A percentile compares a stretch with the other conserved stretches of the same genome.
These are phyloP conservation scores for Neodontobutis hainanensis DNA, from an alignment of 2,113 vertebrate species.

Conservation along the genomic window DNA sequence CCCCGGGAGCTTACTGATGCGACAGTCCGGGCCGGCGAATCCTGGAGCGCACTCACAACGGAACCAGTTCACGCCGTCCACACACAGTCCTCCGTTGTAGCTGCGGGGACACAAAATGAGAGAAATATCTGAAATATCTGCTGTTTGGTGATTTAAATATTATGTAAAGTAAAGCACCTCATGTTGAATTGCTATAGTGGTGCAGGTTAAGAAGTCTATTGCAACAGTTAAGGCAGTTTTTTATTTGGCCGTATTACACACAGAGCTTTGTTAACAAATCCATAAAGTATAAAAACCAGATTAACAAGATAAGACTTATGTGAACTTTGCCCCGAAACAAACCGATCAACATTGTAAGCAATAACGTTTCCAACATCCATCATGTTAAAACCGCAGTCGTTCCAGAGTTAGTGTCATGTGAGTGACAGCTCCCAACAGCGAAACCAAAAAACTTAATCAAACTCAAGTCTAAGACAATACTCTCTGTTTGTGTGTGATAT, in stretches of 20 bases:
- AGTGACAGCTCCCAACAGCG: not conserved
- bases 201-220: not conserved
- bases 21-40: slow-evolving; percentile 94
- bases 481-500: not conserved
- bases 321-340: slow-evolving; percentile 7
- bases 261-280: not conserved
- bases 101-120: slow-evolving; percentile 68
- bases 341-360: no score
- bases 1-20: slow-evolving; percentile 89
- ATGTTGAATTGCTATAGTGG: no score
- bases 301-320: not conserved
- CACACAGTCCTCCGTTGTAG: slow-evolving; percentile 93
- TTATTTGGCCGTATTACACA: not conserved
- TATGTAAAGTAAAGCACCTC: no score
- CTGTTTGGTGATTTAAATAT: no score
- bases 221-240: not conserved
- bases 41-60: slow-evolving; percentile 92
- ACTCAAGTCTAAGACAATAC: not conserved
- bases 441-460: no score
- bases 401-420: not conserved
- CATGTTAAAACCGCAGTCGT: not conserved
- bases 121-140: not conserved
- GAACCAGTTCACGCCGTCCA: slow-evolving; percentile 96
- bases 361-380: not conserved
- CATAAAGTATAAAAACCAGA: not conserved